Evolutionary conservation across 1,140 invertebrate genomes (phyloP).

Genomic region (Macrocentrus cingulum): DNA sequence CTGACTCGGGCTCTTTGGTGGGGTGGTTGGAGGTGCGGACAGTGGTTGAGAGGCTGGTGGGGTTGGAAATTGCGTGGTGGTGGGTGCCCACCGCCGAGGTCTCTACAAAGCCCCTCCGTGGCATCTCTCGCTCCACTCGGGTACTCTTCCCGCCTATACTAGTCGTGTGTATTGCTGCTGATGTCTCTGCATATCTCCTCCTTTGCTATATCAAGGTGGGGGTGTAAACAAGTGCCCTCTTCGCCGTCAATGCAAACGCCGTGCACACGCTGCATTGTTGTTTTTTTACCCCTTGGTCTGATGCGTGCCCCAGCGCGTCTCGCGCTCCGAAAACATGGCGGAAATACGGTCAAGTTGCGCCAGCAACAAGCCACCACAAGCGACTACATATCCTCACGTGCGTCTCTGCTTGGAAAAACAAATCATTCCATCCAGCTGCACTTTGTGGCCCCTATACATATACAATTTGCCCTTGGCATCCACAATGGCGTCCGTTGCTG

Average conservation of each 20-base stretch:
- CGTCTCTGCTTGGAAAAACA: no score
- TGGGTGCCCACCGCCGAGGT: conserved; percentile 44
- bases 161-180: conserved; percentile 48
- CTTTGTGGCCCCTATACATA: no score
- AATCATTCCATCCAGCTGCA: no score
- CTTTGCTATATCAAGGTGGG: conserved; percentile 52
- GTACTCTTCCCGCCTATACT: conserved; percentile 33
- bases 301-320: no score
- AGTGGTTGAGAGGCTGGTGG: conserved; percentile 59
- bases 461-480: no score
- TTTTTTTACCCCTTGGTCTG: background rate
- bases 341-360: no score
- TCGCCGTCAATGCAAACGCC: background rate
- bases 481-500: no score
- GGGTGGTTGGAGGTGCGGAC: conserved; percentile 58
- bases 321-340: no score
- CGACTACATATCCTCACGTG: no score
- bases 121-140: conserved; percentile 30
- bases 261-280: background rate
- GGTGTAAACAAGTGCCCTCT: conserved; percentile 50
- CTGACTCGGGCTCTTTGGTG: conserved; percentile 54
- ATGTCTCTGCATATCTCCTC: conserved; percentile 26
- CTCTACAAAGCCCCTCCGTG: conserved; percentile 41
- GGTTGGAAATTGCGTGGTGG: conserved; percentile 61
- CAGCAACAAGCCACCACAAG: no score